Conservation (phyloP, 1,140 invertebrate genomes). For the Mercenaria mercenaria region DNA sequence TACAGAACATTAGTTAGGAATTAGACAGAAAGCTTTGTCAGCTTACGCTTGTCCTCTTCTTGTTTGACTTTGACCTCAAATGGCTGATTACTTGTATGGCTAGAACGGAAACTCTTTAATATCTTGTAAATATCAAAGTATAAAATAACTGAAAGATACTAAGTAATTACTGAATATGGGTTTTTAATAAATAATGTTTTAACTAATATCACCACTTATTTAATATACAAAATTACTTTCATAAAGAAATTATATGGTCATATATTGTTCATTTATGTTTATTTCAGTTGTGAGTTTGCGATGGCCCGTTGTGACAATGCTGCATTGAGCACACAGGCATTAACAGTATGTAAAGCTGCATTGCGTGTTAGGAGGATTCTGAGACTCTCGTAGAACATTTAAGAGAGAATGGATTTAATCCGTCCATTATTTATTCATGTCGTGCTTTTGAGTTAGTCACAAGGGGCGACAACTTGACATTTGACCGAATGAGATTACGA, state of each 20-base stretch:
- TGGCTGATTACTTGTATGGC: too few relatives aligned
- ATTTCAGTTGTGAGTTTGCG: constrained; percentile 49
- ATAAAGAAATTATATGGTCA: too few relatives aligned
- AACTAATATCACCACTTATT: too few relatives aligned
- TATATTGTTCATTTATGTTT: not conserved
- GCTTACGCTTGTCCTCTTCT: too few relatives aligned
- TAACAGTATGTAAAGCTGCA: not conserved
- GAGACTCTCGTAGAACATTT: not conserved
- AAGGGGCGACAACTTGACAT: not conserved
- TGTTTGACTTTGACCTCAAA: too few relatives aligned
- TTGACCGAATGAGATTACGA: not conserved
- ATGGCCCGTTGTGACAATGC: constrained; percentile 23
- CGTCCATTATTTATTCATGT: not conserved
- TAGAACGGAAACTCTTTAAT: not conserved
- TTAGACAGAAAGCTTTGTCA: not conserved
- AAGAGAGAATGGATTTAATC: not conserved
- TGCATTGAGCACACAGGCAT: not conserved
- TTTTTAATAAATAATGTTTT: not conserved
- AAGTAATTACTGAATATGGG: not conserved
- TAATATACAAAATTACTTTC: too few relatives aligned
- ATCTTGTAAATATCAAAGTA: not conserved
- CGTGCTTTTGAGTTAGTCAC: not conserved
- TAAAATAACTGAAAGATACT: not conserved
- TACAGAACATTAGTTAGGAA: not conserved
- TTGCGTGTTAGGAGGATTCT: not conserved